Evolutionary conservation across 2,888 invertebrate genomes (phyloP), one percentile per base, ranked within the genome.

Genomic region (Hylaea fasciaria): DNA sequence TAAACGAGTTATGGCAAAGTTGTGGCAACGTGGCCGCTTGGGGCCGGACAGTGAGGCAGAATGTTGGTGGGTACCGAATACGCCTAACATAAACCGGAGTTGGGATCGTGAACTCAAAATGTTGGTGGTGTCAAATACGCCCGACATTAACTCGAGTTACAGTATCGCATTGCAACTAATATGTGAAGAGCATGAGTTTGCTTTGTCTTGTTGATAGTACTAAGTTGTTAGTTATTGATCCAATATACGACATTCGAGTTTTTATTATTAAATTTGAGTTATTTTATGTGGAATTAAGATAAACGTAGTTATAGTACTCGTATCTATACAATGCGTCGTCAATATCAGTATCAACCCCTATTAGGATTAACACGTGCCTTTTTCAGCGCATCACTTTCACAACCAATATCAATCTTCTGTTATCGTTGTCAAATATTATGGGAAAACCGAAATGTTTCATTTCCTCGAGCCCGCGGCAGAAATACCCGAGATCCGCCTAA

Each of bases 1-100:
- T 87, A 86, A 88, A 86, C 88, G 85, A 87, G 87, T 88, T 89
- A 88, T 82, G 80, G 80, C 73, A 73, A 82, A 87, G 83, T 86
- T 85, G 80, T 72, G 78, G 78, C 73, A 71, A 68, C 73, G 74
- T 66, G 73, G 70, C 70, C 82, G 81, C 80, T 69, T 70, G 83
- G 83, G 81, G 82, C 78, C 72, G 73, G 64, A 74, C 74, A 68
- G 73, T 69, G 69, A 68, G 64, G 58, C 70, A 66, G 67, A 74
- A 73, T 75, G 70, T 73, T 73, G 69, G 64, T 66, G 22, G 65
- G 55, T 62, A 64, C 69, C 67, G 57, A 59, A 66, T 71, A 63
- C 49, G 70, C 69, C 68, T 71, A 65, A 66, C 65, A 43, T 52
- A 56, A 51, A 61, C 55, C 53, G 59, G 66, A 71, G 74, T 73